Evolutionary conservation across 2,888 invertebrate genomes (phyloP).

Genomic region (Epicampocera succincta): DNA sequence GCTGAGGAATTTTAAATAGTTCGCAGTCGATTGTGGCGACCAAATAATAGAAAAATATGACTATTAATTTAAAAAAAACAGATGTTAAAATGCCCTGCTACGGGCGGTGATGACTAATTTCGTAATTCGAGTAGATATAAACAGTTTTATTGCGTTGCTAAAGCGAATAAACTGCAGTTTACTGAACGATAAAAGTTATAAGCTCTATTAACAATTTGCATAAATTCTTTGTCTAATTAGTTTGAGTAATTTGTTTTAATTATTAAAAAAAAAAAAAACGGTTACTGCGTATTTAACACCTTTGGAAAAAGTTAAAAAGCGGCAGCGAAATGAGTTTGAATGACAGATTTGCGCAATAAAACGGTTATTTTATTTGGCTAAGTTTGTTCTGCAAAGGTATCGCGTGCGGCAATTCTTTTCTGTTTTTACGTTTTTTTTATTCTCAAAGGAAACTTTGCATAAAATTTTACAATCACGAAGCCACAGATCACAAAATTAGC

Average conservation of each 20-base stretch:
- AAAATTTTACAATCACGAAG: no score
- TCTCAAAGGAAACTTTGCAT: no score
- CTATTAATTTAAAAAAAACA: constrained; percentile 52
- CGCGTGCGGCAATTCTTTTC: no score
- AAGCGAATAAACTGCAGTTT: constrained; percentile 27
- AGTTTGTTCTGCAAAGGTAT: no score
- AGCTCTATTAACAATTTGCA: no score
- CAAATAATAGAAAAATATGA: constrained; percentile 55
- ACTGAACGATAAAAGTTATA: not conserved
- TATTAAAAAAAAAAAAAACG: not conserved
- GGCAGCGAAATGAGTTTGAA: no score
- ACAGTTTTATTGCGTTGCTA: constrained; percentile 12
- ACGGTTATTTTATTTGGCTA: no score
- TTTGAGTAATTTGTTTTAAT: constrained; percentile 14
- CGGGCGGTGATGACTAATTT: constrained; percentile 64
- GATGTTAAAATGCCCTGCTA: constrained; percentile 53
- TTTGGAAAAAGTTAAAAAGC: no score
- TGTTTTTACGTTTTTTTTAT: no score
- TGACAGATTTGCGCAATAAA: no score
- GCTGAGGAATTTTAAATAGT: constrained; percentile 48
- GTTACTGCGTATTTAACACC: no score
- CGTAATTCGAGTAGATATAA: constrained; percentile 28
- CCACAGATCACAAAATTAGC: no score
- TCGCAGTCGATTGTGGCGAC: constrained; percentile 22
- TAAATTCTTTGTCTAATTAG: not conserved